Percentiles rank a stretch among this genome's conserved stretches.
phyloP scores from a whole-genome alignment of 1,140 invertebrate species.

The Temnothorax longispinosus region DNA sequence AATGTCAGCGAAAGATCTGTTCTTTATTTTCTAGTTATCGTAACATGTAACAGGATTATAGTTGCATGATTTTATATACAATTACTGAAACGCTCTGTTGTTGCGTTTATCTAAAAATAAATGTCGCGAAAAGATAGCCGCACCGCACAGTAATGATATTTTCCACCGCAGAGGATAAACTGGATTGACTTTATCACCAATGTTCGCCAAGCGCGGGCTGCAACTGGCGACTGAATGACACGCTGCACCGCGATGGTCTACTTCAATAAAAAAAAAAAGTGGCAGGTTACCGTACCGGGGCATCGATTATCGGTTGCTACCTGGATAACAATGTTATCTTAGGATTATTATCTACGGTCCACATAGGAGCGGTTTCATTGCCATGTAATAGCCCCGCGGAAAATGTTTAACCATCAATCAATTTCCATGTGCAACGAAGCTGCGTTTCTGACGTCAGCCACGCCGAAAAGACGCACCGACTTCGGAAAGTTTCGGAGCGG shows the following conservation, averaged over 20 bases:
- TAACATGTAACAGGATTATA: not conserved
- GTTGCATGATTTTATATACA: not conserved
- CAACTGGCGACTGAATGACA: not conserved
- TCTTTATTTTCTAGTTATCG: not conserved
- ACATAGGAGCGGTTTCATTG: conserved; percentile 2
- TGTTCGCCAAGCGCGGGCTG: not conserved
- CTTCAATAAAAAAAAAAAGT: conserved; percentile 25
- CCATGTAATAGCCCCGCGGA: not conserved
- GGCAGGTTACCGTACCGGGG: not conserved
- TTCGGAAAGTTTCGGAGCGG: not conserved
- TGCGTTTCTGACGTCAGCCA: not conserved
- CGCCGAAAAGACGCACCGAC: not conserved
- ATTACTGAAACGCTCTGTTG: not conserved
- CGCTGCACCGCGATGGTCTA: not conserved
- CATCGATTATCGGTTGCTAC: conserved; percentile 46
- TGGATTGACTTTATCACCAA: not conserved
- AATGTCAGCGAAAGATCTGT: not conserved
- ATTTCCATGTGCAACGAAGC: not conserved
- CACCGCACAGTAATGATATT: not conserved
- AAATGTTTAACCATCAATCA: conserved; percentile 29
- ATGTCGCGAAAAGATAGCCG: not conserved
- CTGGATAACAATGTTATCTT: conserved; percentile 12
- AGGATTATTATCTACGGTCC: not conserved
- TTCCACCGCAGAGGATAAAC: not conserved
- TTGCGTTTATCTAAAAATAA: not conserved